phyloP scores from a whole-genome alignment of 2,797 vertebrate genomes.

The Pseudochromis fuscus region DNA sequence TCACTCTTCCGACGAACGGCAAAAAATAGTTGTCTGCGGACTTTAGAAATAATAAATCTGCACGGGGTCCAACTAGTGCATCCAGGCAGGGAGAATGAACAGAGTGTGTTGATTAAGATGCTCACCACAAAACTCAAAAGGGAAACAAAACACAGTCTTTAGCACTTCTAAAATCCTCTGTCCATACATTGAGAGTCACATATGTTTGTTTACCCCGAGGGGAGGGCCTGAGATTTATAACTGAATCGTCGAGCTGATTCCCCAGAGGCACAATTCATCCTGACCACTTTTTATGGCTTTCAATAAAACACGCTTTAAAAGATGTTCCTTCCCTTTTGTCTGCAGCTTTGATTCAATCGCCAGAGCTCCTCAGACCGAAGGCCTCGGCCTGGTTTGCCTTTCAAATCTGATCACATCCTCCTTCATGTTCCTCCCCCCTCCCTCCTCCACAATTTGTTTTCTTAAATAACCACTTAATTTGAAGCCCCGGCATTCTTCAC shows the following conservation, averaged over 20 bases:
- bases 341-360: conserved; percentile 70
- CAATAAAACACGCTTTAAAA: conserved; percentile 80
- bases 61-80: conserved; percentile 19
- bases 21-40: conserved; percentile 32
- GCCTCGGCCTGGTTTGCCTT: conserved; percentile 52
- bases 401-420: conserved; percentile 46
- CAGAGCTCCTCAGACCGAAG: conserved; percentile 49
- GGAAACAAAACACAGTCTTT: conserved; percentile 25
- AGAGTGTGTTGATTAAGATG: conserved; percentile 36
- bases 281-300: conserved; percentile 70
- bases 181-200: conserved; percentile 20
- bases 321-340: conserved; percentile 70
- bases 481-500: conserved; percentile 34
- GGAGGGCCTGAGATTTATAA: conserved; percentile 60
- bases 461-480: conserved; percentile 46
- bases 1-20: conserved; percentile 59
- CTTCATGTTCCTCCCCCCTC: conserved; percentile 22
- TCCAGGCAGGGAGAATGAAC: conserved; percentile 38
- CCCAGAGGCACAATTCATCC: conserved; percentile 67
- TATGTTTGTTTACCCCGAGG: conserved; percentile 67
- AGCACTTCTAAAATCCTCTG: conserved; percentile 16
- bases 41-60: conserved; percentile 55
- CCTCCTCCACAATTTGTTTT: conserved; percentile 38
- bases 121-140: conserved; percentile 37
- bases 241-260: conserved; percentile 47